phyloP scores from a whole-genome alignment of 2,888 invertebrate species.

The Meandrusa payeni region DNA sequence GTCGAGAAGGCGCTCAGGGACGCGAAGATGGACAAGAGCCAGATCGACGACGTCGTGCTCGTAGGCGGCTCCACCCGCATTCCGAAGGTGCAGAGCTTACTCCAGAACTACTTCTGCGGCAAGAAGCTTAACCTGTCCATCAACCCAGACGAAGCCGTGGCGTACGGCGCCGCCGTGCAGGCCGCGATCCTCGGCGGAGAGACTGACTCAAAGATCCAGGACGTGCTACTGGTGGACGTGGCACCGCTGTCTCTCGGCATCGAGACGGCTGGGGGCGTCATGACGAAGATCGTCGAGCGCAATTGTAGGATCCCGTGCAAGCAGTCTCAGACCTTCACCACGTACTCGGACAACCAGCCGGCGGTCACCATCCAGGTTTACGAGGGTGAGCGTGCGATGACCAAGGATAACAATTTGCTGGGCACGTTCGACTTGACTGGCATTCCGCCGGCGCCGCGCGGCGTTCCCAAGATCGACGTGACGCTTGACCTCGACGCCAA shows the following conservation, averaged over 20 bases:
- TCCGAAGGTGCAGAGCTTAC: conserved; percentile 87
- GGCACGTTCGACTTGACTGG: conserved; percentile 84
- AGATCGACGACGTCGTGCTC: conserved; percentile 89
- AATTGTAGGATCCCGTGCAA: conserved; percentile 87
- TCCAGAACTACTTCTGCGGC: conserved; percentile 88
- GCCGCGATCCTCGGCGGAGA: conserved; percentile 87
- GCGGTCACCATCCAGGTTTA: conserved; percentile 87
- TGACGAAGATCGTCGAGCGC: conserved; percentile 87
- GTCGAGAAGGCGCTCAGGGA: conserved; percentile 90
- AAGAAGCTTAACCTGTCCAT: conserved; percentile 87
- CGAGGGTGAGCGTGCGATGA: conserved; percentile 91
- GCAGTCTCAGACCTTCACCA: conserved; percentile 87
- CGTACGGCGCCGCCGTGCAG: conserved; percentile 88
- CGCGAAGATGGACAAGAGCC: conserved; percentile 88
- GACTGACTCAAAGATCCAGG: conserved; percentile 88
- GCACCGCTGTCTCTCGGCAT: conserved; percentile 85
- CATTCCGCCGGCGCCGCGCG: conserved; percentile 85
- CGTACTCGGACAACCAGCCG: conserved; percentile 90
- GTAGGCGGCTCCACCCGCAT: conserved; percentile 92
- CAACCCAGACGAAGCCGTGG: conserved; percentile 91
- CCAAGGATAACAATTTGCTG: conserved; percentile 86
- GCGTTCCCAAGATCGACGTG: conserved; percentile 85
- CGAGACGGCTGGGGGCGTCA: conserved; percentile 90
- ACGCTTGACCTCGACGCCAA: conserved; percentile 90
- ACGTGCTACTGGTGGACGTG: conserved; percentile 81